Evolutionary conservation across 1,140 invertebrate species (phyloP).

Genomic region (Neotoxoptera formosana): DNA sequence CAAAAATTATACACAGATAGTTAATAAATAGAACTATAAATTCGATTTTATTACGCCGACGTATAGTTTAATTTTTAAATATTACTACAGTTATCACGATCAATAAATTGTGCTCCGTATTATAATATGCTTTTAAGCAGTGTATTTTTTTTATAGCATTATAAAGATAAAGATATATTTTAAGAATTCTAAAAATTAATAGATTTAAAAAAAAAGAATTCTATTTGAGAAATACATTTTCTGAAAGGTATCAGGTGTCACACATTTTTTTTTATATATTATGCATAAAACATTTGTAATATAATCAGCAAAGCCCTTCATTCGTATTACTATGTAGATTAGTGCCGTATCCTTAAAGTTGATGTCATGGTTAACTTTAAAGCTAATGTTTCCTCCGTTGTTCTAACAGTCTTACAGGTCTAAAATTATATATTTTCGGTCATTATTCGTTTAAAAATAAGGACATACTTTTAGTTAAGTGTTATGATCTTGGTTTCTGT

Average conservation of each 20-base stretch:
- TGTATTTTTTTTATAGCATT: too few relatives aligned
- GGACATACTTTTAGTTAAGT: not conserved
- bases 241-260: not conserved
- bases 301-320: not conserved
- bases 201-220: not conserved
- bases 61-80: not conserved
- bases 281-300: slow-evolving; percentile 12
- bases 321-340: not conserved
- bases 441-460: not conserved
- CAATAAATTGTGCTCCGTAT: not conserved
- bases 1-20: accelerated
- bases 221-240: not conserved
- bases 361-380: not conserved
- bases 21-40: not conserved
- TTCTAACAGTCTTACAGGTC: not conserved
- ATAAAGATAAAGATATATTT: too few relatives aligned
- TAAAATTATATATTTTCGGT: not conserved
- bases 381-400: not conserved
- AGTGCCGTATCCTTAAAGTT: not conserved
- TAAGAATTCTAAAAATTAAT: not conserved
- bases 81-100: not conserved
- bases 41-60: not conserved
- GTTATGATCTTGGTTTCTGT: not conserved
- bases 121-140: not conserved
- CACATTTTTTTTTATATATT: not conserved